These are phyloP conservation scores for Brachionus koreanus DNA, from an alignment of 1,140 invertebrate species.

Conservation along the genomic window DNA sequence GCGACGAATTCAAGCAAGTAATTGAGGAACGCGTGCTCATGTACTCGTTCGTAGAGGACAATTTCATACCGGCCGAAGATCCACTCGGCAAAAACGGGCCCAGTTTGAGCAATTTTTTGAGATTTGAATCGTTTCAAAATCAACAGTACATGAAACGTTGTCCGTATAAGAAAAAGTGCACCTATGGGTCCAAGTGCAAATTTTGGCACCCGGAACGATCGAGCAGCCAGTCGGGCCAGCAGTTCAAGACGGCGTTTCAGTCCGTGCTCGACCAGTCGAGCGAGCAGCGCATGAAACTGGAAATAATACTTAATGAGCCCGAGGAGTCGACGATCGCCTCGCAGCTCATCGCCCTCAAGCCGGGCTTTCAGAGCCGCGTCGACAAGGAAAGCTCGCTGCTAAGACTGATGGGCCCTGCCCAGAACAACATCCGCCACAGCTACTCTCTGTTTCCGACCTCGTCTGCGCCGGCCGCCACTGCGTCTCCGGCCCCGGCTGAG, in stretches of 20 bases:
- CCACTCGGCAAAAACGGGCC: constrained; percentile 84
- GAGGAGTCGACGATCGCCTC: not conserved
- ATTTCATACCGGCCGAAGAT: constrained; percentile 94
- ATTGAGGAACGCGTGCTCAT: constrained; percentile 55
- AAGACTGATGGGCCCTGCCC: not conserved
- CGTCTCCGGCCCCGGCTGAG: not conserved
- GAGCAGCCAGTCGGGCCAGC: constrained; percentile 65
- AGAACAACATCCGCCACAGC: not conserved
- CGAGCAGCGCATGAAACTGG: constrained; percentile 12
- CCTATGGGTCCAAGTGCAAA: constrained; percentile 97
- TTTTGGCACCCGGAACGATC: constrained; percentile 83
- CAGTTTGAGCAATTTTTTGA: constrained; percentile 78
- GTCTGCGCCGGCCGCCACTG: not conserved
- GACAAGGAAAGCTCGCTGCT: not conserved
- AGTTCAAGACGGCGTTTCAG: constrained; percentile 25
- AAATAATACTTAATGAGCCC: constrained; percentile 32
- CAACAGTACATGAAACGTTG: constrained; percentile 63
- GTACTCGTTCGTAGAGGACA: constrained; percentile 55
- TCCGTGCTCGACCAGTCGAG: constrained; percentile 15
- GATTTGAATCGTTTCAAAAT: constrained; percentile 18
- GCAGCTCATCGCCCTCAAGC: not conserved
- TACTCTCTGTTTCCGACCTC: not conserved
- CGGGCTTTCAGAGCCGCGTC: not conserved
- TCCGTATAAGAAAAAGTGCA: constrained; percentile 95
- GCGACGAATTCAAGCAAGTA: constrained; percentile 77